Base-by-base conservation (phyloP, 2,888 invertebrate genomes). In the Argyresthia goedartella region DNA sequence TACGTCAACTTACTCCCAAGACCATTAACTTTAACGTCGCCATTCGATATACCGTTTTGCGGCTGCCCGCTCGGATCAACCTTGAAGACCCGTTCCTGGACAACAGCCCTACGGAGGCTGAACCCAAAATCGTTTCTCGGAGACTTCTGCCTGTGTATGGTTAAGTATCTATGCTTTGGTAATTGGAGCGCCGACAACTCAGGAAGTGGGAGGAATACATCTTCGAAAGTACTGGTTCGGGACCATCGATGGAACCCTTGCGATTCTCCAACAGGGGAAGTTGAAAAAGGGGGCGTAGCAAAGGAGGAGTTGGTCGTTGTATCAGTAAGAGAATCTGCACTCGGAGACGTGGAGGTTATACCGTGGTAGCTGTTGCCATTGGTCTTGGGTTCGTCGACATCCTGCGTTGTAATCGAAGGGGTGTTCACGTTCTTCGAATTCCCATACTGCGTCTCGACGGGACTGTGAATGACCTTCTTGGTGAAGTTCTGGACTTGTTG, bases 101-200 rank as follows among this genome's bases (percentile, higher is more conserved):
- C 91, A 73, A 95, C 92, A 2, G 96, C 96, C 63, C 97, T 91
- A 7, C 97, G 90, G 57, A 98, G 85, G 56, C 96, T 97, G 68
- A 98, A 97, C 0, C 98, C 98, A 71, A 98, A 98, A 76, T 97
- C 97, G 59, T 95, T 95, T 53, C 95, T 89, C 0, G 96, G 95
- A 45, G 93, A 91, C 60, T 93, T 93, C 67, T 94, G 94, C 3
- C 95, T 84, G 60, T 91, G 91, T 57, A 97, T 93, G 0, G 91
- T 90, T 50, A 97, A 79, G 49, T 91, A 88, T 58, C 97, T 88
- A 1, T 95, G 91, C 55, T 90, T 88, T 6, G 94, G 94, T 53
- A 94, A 72, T 59, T 88, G 89, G 56, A 93, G 86, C 34, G 92
- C 90, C 58, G 89, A 88, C 50, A 94, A 89, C 25, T 90, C 88